These are phyloP conservation scores for Drosophila meridionalis DNA, from an alignment of 2,888 invertebrate species.

Conservation along the genomic window DNA sequence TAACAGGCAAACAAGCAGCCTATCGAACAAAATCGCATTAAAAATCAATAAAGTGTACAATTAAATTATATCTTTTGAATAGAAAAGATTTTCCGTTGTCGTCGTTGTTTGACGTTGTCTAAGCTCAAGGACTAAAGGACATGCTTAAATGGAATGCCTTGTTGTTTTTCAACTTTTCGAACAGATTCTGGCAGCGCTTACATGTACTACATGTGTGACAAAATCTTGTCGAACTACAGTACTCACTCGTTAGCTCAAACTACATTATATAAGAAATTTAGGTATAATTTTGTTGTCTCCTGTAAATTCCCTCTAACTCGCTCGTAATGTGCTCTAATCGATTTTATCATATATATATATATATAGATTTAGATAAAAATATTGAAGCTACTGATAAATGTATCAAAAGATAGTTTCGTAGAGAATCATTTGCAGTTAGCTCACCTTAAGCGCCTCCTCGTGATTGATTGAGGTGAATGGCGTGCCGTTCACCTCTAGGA, in stretches of 20 bases:
- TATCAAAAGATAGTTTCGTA: constrained; percentile 26
- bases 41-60: constrained; percentile 79
- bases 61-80: constrained; percentile 65
- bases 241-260: background rate
- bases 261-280: background rate
- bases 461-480: constrained; percentile 97
- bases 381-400: constrained; percentile 59
- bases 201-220: background rate
- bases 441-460: constrained; percentile 96
- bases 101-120: constrained; percentile 4
- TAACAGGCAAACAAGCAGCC: constrained; percentile 62
- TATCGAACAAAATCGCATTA: constrained; percentile 69
- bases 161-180: constrained; percentile 2
- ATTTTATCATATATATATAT: constrained; percentile 28
- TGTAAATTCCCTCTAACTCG: background rate
- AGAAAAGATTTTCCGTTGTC: constrained; percentile 33
- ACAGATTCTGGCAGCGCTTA: background rate
- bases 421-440: constrained; percentile 49
- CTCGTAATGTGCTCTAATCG: constrained; percentile 62
- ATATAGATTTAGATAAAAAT: constrained; percentile 18
- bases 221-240: background rate
- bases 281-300: background rate
- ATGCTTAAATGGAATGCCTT: constrained; percentile 12
- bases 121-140: constrained; percentile 13
- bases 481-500: constrained; percentile 96